Base-by-base conservation (phyloP, 2,888 invertebrate species). In the Punctoribates punctum region DNA sequence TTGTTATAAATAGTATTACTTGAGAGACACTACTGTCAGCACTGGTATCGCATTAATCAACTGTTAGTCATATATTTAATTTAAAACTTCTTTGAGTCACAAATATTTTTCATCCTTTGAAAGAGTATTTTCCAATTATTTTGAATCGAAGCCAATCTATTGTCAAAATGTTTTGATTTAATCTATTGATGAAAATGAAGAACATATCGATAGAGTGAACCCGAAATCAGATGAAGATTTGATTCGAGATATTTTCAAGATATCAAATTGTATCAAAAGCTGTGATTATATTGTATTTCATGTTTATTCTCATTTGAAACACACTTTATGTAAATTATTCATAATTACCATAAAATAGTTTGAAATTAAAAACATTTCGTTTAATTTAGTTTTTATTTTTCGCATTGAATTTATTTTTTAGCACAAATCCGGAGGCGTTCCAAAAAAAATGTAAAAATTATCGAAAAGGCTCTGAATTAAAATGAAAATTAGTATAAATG, bases 261-360 rank as follows among this genome's bases (percentile, higher is more conserved):
- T 48, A 46, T 72, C 25, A 23, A 46, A 72, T 23, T 72, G 25
- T 46, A 48, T 48, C 20, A 20, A 72, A 72, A 46, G 48, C 72
- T 72, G 72, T 72, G 72, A 72, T 72, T 72, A 67, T 70, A 48
- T 46, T 25, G 25, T 48, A 46, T 46, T 70, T 42, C n/a, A 67
- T 38, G n/a, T 67, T 67, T 67, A n/a, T 67, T 67, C 46, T 72
- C 72, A 72, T 48, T 72, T 72, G 17, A 25, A 48, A 48, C 42
- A 46, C 34, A 65, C 65, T 46, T 13, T 38, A 72, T 72, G 72
- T 72, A 72, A 72, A 72, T 72, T 72, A 46, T 42, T 70, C 42
- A 70, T 70, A 42, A 70, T 70, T 70, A 38, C 29, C 70, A 42
- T 38, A 11, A 54, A 54, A n/a, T 54, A 54, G n/a, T 20, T 54